phyloP scores from a whole-genome alignment of 1,140 invertebrate genomes.

The Oedothorax gibbosus region DNA sequence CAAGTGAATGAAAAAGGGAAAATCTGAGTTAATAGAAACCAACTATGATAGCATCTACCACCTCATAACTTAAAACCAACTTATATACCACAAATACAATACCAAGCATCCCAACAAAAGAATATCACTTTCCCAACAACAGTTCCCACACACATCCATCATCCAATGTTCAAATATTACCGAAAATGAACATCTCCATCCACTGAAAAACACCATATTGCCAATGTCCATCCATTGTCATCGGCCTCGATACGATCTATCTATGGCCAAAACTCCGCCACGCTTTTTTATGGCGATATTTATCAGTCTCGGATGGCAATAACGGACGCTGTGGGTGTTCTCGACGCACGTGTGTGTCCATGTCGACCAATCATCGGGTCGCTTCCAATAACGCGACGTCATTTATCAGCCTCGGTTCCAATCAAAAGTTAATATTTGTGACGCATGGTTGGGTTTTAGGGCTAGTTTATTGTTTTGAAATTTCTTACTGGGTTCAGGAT shows the following conservation, averaged over 20 bases:
- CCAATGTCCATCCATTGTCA: conserved; percentile 27
- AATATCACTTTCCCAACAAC: not conserved
- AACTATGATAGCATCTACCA: not conserved
- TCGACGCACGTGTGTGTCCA: conserved; percentile 7
- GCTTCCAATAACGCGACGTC: conserved; percentile 52
- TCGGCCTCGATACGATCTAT: conserved; percentile 23
- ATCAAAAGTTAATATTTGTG: conserved; percentile 61
- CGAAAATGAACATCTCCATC: conserved; percentile 1
- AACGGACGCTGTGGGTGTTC: conserved; percentile 46
- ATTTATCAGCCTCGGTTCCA: conserved; percentile 61
- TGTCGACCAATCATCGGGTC: conserved; percentile 48
- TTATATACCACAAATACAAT: not conserved
- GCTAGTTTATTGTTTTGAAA: too few species aligned
- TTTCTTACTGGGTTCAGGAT: not conserved
- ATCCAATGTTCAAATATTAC: not conserved
- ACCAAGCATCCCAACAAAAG: not conserved
- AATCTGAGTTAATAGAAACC: too few species aligned
- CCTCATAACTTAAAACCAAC: not conserved
- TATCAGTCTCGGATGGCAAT: conserved; percentile 47
- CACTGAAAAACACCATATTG: conserved; percentile 40
- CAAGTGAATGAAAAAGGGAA: too few species aligned
- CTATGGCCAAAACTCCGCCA: not conserved
- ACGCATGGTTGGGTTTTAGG: too few species aligned
- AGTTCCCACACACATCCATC: not conserved
- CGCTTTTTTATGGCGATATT: conserved; percentile 52